Evolutionary conservation across 1,140 invertebrate genomes (phyloP).

Genomic region (Drosophila sechellia): DNA sequence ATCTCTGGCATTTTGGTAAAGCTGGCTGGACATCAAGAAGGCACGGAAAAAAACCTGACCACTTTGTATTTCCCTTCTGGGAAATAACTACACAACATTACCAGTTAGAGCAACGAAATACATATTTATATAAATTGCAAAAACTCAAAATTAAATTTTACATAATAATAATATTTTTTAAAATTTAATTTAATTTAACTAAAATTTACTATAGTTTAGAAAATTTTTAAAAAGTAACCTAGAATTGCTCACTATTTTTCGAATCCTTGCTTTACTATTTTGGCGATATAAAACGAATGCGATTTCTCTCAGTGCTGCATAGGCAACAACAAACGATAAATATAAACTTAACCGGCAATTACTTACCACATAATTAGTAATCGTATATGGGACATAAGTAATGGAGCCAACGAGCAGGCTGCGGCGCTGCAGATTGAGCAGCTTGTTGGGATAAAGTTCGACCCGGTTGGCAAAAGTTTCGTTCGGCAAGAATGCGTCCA

Average conservation of each 20-base stretch:
- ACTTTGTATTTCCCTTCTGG: neutral
- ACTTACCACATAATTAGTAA: conserved; percentile 85
- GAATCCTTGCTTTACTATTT: no score
- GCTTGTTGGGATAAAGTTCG: conserved; percentile 84
- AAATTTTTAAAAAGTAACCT: no score
- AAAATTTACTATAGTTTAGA: no score
- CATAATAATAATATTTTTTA: no score
- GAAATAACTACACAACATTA: no score
- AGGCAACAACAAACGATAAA: conserved; percentile 66
- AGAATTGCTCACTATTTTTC: no score
- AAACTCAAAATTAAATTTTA: neutral
- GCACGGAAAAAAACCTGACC: neutral
- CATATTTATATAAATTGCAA: neutral
- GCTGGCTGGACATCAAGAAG: conserved; percentile 14
- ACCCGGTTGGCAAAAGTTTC: conserved; percentile 71
- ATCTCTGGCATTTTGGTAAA: conserved; percentile 70
- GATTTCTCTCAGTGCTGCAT: conserved; percentile 14
- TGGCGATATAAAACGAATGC: no score
- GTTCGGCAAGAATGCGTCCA: conserved; percentile 80
- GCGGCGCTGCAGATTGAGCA: conserved; percentile 73
- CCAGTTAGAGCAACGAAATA: no score
- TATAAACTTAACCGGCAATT: conserved; percentile 83
- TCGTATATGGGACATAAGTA: conserved; percentile 83
- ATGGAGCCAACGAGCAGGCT: conserved; percentile 69
- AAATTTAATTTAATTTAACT: no score